Conservation (phyloP, 2,113 vertebrate species). For the Sphaerodactylus townsendi region DNA sequence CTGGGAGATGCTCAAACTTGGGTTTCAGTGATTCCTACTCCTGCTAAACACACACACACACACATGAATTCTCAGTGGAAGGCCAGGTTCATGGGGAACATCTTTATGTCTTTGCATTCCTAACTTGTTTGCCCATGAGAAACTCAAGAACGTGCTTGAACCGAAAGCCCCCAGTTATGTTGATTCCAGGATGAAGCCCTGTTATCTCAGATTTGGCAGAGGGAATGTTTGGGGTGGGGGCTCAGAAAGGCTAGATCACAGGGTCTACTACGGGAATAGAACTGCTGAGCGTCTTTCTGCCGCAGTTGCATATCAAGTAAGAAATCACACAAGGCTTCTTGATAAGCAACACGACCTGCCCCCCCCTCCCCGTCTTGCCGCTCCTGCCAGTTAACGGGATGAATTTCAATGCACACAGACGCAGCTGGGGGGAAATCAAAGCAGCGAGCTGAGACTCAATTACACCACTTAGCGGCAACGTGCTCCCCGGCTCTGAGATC, state of each 20-base stretch:
- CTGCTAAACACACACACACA: too few species aligned
- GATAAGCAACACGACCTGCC: constrained; percentile 61
- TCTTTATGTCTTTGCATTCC: too few species aligned
- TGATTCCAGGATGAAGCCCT: not conserved
- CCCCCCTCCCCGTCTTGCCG: not conserved
- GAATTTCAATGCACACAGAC: constrained; percentile 67
- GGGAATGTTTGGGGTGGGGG: too few species aligned
- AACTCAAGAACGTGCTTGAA: not conserved
- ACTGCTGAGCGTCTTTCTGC: constrained; percentile 18
- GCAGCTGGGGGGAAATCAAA: constrained; percentile 68
- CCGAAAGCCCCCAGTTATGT: not conserved
- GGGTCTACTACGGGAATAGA: accelerated
- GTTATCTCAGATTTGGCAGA: not conserved
- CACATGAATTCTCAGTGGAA: too few species aligned
- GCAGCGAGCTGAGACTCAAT: constrained; percentile 52
- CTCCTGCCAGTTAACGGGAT: constrained; percentile 65
- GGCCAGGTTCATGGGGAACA: too few species aligned
- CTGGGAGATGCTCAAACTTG: too few species aligned
- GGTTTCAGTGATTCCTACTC: too few species aligned
- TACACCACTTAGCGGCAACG: constrained; percentile 31
- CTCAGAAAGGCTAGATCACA: not conserved
- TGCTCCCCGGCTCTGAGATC: not conserved
- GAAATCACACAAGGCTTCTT: constrained; percentile 58
- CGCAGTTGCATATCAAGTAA: constrained; percentile 48
- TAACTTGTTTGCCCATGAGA: too few species aligned